A percentile compares a stretch with the other conserved stretches of the same genome.
These are phyloP conservation scores for Syrmaticus mikado DNA, from an alignment of 2,113 vertebrate species.

Conservation along the genomic window DNA sequence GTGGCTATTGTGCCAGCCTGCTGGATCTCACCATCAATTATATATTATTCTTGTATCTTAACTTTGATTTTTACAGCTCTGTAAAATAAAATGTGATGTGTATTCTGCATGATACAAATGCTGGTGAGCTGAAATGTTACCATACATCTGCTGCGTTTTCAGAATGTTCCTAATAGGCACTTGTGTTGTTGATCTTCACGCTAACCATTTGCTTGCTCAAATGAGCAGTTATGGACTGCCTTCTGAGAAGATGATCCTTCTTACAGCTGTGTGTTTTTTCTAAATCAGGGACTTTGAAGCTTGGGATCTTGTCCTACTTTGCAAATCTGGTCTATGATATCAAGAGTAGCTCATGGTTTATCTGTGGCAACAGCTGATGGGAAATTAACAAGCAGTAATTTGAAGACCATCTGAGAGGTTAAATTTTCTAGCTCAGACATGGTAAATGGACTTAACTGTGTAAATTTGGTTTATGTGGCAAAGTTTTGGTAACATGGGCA, in stretches of 20 bases:
- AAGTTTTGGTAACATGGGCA: background rate
- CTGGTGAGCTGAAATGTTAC: background rate
- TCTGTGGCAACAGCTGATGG: background rate
- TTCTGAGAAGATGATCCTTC: background rate
- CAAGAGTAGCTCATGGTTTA: background rate
- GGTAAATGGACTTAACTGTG: background rate
- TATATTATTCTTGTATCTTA: background rate
- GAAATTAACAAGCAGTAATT: background rate
- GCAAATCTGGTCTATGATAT: rapidly evolving
- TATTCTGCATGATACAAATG: background rate
- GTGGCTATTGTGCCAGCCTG: background rate
- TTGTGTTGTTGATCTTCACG: rapidly evolving
- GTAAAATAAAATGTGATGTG: background rate
- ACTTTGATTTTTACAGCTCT: background rate
- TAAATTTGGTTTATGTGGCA: rapidly evolving
- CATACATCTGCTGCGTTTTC: background rate
- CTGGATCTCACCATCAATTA: background rate
- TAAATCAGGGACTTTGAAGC: background rate
- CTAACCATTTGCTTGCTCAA: background rate
- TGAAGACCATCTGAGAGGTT: background rate
- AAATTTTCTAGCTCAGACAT: rapidly evolving
- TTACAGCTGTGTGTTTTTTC: background rate
- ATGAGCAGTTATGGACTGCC: background rate
- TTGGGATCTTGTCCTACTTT: background rate
- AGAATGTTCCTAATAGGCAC: rapidly evolving